Base-by-base conservation (phyloP, 2,888 invertebrate species). In the Phania funesta region DNA sequence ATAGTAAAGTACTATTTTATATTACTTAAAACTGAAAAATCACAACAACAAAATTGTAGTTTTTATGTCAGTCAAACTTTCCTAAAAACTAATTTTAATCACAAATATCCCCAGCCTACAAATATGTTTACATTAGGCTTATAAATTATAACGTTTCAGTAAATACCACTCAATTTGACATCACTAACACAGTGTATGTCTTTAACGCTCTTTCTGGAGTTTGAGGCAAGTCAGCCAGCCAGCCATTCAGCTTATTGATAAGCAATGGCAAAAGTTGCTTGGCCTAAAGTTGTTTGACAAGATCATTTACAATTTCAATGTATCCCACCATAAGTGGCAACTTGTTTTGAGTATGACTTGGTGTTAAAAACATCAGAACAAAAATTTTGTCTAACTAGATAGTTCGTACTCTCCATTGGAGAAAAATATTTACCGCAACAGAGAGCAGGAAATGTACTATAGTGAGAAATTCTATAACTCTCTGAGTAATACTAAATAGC, bases 301-400 rank as follows among this genome's bases (percentile, higher is more conserved):
- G 88, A 85, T 85, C 83, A 80, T 84, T 85, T 85, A 80, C 76
- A 83, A 83, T 84, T 84, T 83, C 84, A 84, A 84, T 84, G 81
- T 83, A 83, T 84, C 85, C 84, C 84, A 85, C 86, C 86, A 87
- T 86, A 88, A 86, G 87, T 83, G 87, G 87, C 85, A 88, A 87
- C 87, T 87, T 84, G 86, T 86, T 87, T 84, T 81, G 84, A 80
- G 83, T 78, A 82, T 77, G 78, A 83, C 38, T 64, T 70, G 60
- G 78, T 67, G 74, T 74, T 64, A 65, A 56, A 76, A 62, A 83
- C 76, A 76, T 77, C 76, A 77, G 80, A 73, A 68, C 52, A 83
- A 75, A 75, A 68, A 75, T 73, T 68, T 81, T 64, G 68, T 67
- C 48, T 35, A 26, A 67, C 54, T 64, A 58, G 41, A 38, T 41